Conservation (phyloP, 2,888 invertebrate species). For the Busseola fusca region DNA sequence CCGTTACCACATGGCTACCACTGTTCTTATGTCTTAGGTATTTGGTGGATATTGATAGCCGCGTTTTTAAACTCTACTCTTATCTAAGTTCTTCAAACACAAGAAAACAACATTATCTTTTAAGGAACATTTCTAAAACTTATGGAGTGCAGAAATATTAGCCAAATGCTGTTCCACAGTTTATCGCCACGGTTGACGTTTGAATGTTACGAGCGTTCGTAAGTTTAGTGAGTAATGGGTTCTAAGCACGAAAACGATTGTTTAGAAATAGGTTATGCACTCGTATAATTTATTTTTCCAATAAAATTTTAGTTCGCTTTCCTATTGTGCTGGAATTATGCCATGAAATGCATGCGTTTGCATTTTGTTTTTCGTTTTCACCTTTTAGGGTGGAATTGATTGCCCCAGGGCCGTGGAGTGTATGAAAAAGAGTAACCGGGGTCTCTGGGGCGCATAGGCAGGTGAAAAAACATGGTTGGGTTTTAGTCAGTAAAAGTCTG, state of each 20-base stretch:
- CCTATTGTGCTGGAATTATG: constrained; percentile 24
- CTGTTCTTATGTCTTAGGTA: too few relatives aligned
- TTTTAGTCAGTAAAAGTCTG: too few relatives aligned
- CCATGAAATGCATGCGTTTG: constrained; percentile 18
- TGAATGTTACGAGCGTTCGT: constrained; percentile 61
- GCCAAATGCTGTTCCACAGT: constrained; percentile 46
- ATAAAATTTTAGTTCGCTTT: constrained; percentile 44
- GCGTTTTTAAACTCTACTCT: too few relatives aligned
- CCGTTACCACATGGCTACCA: too few relatives aligned
- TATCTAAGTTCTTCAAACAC: too few relatives aligned
- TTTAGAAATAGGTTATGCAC: constrained; percentile 60
- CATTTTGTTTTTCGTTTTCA: constrained; percentile 4
- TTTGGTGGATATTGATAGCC: too few relatives aligned
- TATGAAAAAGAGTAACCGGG: too few relatives aligned
- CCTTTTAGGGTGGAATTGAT: neutral
- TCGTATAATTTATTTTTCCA: constrained; percentile 51
- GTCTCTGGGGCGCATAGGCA: too few relatives aligned
- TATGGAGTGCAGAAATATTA: constrained; percentile 57
- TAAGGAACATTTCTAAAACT: constrained; percentile 13
- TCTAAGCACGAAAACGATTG: constrained; percentile 67
- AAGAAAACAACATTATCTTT: neutral
- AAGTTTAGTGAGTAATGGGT: constrained; percentile 69
- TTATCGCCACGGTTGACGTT: constrained; percentile 70
- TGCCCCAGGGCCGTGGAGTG: too few relatives aligned
- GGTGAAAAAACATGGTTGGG: too few relatives aligned